A percentile compares a stretch with the other conserved stretches of the same genome.
phyloP scores from a whole-genome alignment of 2,888 invertebrate species.

The Hydroisotoma schaefferi region DNA sequence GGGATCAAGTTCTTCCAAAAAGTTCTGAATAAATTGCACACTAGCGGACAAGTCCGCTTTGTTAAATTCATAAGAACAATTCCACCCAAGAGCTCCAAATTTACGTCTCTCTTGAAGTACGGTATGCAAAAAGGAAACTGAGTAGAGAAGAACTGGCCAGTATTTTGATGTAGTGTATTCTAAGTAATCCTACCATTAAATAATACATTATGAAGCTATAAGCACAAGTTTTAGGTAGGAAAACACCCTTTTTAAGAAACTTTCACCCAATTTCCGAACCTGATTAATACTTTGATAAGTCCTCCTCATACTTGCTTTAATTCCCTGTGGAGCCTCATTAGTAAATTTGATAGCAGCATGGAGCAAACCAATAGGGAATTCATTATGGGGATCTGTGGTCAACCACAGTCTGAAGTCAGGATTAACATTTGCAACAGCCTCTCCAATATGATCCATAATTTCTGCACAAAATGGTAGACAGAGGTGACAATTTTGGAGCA shows the following conservation, averaged over 20 bases:
- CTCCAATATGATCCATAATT: slow-evolving; percentile 88
- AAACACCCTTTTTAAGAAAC: neutral
- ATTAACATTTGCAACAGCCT: slow-evolving; percentile 81
- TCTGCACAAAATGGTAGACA: slow-evolving; percentile 91
- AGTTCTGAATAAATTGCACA: slow-evolving; percentile 93
- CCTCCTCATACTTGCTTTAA: slow-evolving; percentile 75
- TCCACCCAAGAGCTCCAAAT: slow-evolving; percentile 93
- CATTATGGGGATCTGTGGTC: slow-evolving; percentile 84
- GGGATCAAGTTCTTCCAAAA: slow-evolving; percentile 93
- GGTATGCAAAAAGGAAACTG: slow-evolving; percentile 91
- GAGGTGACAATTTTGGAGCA: slow-evolving; percentile 91
- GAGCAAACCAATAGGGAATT: slow-evolving; percentile 86
- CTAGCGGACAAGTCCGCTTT: slow-evolving; percentile 93
- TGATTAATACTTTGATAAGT: slow-evolving; percentile 77
- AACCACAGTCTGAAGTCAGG: slow-evolving; percentile 91
- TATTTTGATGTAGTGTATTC: slow-evolving; percentile 87
- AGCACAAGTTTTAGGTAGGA: neutral
- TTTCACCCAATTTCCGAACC: slow-evolving; percentile 48
- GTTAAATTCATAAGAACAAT: slow-evolving; percentile 91
- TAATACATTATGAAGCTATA: neutral
- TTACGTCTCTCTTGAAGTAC: slow-evolving; percentile 80
- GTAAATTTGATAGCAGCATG: slow-evolving; percentile 96
- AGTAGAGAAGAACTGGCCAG: slow-evolving; percentile 90
- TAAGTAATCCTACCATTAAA: slow-evolving; percentile 66
- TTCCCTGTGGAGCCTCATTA: slow-evolving; percentile 89